phyloP scores from a whole-genome alignment of 2,113 vertebrate species.

The Sinosuthora webbiana region DNA sequence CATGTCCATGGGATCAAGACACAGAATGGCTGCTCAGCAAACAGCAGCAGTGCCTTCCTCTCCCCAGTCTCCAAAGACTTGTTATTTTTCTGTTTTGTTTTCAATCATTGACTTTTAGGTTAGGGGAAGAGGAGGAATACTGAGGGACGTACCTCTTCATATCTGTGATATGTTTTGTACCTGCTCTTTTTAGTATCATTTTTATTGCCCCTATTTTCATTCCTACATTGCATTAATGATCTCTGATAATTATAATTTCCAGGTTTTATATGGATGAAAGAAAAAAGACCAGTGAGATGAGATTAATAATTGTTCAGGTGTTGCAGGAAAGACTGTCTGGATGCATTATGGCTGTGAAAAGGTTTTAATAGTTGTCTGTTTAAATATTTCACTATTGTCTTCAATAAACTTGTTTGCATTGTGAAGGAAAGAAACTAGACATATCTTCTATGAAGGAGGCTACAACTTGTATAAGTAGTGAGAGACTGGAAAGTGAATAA shows the following conservation, averaged over 20 bases:
- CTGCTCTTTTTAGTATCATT: neutral
- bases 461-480: neutral
- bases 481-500: neutral
- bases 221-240: neutral
- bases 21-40: neutral
- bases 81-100: neutral
- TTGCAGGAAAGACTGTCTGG: neutral
- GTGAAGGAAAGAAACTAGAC: neutral
- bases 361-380: neutral
- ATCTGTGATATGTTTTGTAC: neutral
- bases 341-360: neutral
- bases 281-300: neutral
- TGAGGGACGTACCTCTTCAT: rapidly evolving
- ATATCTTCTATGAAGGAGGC: neutral
- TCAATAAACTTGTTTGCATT: neutral
- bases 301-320: neutral
- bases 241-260: neutral
- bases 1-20: neutral
- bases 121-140: neutral
- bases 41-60: neutral
- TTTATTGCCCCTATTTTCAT: neutral
- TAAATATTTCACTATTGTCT: neutral
- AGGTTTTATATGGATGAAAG: neutral
- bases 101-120: rapidly evolving
- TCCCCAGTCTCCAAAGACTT: neutral